These are phyloP conservation scores for Bolinopsis microptera DNA, from an alignment of 37 sponge, comb jelly and placozoan species.

Conservation along the genomic window DNA sequence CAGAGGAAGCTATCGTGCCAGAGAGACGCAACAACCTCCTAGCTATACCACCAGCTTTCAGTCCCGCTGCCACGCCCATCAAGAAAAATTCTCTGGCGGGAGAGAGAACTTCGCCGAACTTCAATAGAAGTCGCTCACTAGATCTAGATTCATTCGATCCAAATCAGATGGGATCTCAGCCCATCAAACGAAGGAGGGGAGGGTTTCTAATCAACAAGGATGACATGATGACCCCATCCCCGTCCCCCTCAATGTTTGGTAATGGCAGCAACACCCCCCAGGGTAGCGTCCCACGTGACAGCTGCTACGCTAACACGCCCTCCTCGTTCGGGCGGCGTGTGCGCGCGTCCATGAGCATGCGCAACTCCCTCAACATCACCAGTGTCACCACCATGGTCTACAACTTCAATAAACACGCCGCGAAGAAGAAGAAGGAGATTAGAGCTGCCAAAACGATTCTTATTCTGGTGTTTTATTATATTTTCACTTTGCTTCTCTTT, in stretches of 20 bases:
- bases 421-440: constrained; percentile 58
- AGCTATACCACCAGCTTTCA: not conserved
- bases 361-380: constrained; percentile 29
- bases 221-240: not conserved
- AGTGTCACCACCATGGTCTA: constrained; percentile 43
- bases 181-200: not conserved
- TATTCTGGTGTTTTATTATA: constrained; percentile 61
- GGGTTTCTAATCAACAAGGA: not conserved
- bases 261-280: not conserved
- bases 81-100: not conserved
- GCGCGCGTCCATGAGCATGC: not conserved
- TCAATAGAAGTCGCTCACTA: not conserved
- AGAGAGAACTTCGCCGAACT: not conserved
- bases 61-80: not conserved
- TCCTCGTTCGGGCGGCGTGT: not conserved
- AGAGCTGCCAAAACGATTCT: constrained; percentile 56
- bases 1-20: not conserved
- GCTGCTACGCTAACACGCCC: not conserved
- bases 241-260: not conserved
- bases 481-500: constrained; percentile 11
- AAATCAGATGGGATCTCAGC: not conserved
- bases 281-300: not conserved
- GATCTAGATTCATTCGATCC: not conserved
- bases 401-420: constrained; percentile 45
- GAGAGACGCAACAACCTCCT: not conserved